Percentiles rank a stretch among this genome's conserved stretches.
These are phyloP conservation scores for Ormia ochracea DNA, from an alignment of 2,888 invertebrate species.

Conservation along the genomic window DNA sequence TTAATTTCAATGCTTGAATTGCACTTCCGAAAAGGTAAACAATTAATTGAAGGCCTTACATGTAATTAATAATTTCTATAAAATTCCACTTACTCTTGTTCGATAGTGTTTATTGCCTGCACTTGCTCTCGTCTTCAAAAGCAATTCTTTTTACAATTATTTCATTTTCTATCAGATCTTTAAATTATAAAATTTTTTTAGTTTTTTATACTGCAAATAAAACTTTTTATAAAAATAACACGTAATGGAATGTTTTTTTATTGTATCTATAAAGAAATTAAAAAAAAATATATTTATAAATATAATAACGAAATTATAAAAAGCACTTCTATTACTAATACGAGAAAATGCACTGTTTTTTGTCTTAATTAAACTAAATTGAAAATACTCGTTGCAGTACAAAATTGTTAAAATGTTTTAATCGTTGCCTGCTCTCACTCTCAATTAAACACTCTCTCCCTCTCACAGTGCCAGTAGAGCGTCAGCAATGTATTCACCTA, in stretches of 20 bases:
- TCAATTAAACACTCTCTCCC: background rate
- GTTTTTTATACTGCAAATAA: background rate
- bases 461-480: no score
- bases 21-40: slow-evolving; percentile 11
- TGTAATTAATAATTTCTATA: background rate
- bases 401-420: slow-evolving; percentile 11
- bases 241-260: slow-evolving; percentile 30
- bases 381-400: slow-evolving; percentile 15
- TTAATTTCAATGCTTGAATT: background rate
- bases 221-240: slow-evolving; percentile 31
- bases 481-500: no score
- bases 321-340: background rate
- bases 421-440: background rate
- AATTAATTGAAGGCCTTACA: slow-evolving; percentile 4
- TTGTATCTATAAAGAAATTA: slow-evolving; percentile 4
- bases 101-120: background rate
- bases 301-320: background rate
- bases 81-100: background rate
- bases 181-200: slow-evolving; percentile 21
- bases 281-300: background rate
- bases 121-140: background rate
- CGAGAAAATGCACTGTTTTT: slow-evolving; percentile 20
- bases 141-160: background rate
- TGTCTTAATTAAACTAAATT: slow-evolving; percentile 13
- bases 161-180: background rate